Evolutionary conservation across 1,140 invertebrate genomes (phyloP), one percentile per base, ranked within the genome.

Genomic region (Centruroides sculpturatus): DNA sequence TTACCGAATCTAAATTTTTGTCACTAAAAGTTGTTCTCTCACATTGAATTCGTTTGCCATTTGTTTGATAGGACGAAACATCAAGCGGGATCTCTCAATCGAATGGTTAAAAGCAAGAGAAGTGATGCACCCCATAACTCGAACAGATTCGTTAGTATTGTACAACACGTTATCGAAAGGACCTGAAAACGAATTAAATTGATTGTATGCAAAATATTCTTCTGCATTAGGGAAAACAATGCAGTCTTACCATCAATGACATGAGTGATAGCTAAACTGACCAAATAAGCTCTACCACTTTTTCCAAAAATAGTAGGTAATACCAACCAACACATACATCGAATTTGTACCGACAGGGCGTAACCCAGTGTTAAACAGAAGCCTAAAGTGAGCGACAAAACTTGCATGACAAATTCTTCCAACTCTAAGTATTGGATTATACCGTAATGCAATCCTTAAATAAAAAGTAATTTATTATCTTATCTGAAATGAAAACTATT

Each of bases 301-400:
- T 56, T 59, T 7, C 61, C 61, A 12, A 41, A 62, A 23, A 59
- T 11, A 3, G 8, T 35, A 3, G 61, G 57, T 6, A 62, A 47
- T 3, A 57, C 56, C 35, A 62, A 46, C 9, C 36, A 56, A 41
- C 61, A 62, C 3, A 62, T 59, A 47, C 61, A 62, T 5, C 61
- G 48, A 3, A 62, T 48, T 35, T 62, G 57, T 3, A 53, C 59
- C 0, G 61, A 62, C 2, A 59, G 4, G 35, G 61, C 56, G 13
- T 35, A 62, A 4, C 61, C 57, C 1, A 55, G 35, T 5, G 47
- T 53, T 3, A 62, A 3, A 11, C 47, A 50, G 36, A 59, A 4
- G 3, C 35, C 52, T 4, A 62, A 13, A 6, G 58, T 55, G 0
- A 34, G 8, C 7, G 52, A 53, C 4, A 59, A 52, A 13, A 10